Conservation (phyloP, 2,888 invertebrate species). For the Eilema griseolum region DNA sequence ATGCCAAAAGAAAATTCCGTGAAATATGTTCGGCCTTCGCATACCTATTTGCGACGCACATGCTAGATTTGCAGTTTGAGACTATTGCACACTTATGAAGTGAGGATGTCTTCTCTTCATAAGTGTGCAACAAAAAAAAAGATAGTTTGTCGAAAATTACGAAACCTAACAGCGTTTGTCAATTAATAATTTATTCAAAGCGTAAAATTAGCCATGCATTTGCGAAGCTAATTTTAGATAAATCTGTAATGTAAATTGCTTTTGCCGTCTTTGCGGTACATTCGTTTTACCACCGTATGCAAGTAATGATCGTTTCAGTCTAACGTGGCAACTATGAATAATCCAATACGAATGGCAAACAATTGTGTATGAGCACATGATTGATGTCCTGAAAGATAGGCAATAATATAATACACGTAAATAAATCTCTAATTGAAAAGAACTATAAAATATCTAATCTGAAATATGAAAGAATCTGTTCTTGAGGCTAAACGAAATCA, state of each 20-base stretch:
- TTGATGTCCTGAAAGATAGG: constrained; percentile 43
- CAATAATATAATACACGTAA: constrained; percentile 34
- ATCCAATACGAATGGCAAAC: constrained; percentile 37
- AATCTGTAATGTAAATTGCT: constrained; percentile 63
- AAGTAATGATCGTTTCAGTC: constrained; percentile 48
- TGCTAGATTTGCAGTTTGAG: not conserved
- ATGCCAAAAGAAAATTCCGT: not conserved
- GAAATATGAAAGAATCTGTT: too few relatives aligned
- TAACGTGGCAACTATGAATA: constrained; percentile 44
- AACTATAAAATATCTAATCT: constrained; percentile 4
- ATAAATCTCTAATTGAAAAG: constrained; percentile 25
- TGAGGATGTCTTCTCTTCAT: too few relatives aligned
- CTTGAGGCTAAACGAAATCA: not conserved
- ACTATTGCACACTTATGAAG: not conserved
- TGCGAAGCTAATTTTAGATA: constrained; percentile 58
- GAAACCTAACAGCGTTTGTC: not conserved
- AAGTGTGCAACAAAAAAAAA: too few relatives aligned
- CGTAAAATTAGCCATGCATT: constrained; percentile 52
- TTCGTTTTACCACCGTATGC: constrained; percentile 43
- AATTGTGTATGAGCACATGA: constrained; percentile 48
- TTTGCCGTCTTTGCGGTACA: constrained; percentile 48
- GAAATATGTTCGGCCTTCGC: not conserved
- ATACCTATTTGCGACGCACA: not conserved
- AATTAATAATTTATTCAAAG: constrained; percentile 34
- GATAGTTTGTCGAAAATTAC: too few relatives aligned